Percentiles rank a stretch among this genome's conserved stretches.
Conservation (phyloP, 2,113 vertebrate species). For the Puffinus mauretanicus region DNA sequence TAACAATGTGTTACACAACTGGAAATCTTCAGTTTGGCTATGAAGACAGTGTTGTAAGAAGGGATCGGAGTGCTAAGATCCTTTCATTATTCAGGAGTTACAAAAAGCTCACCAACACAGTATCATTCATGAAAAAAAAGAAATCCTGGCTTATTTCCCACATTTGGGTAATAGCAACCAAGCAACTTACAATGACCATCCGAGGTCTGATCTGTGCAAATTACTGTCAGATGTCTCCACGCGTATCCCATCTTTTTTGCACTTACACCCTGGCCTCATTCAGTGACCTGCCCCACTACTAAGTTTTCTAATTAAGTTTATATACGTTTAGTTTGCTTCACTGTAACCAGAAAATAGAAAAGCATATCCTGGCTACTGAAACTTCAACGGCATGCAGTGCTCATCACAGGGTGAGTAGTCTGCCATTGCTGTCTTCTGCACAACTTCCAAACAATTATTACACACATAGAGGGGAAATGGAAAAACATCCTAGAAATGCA, state of each 20-base stretch:
- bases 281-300: neutral
- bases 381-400: too few species aligned
- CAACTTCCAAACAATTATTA: neutral
- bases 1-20: neutral
- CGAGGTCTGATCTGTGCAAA: neutral
- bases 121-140: neutral
- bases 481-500: neutral
- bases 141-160: neutral
- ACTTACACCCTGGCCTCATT: neutral
- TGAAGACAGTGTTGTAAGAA: neutral
- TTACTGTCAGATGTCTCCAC: too few species aligned
- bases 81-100: neutral
- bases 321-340: neutral
- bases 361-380: neutral
- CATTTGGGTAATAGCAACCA: neutral
- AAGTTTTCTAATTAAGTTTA: too few species aligned
- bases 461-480: neutral
- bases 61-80: neutral
- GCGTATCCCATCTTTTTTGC: neutral
- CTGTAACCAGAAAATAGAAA: neutral
- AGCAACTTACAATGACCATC: rapidly evolving
- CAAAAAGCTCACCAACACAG: neutral
- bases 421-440: neutral
- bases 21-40: neutral
- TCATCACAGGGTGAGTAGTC: rapidly evolving